Evolutionary conservation across 2,888 invertebrate genomes (phyloP).

Genomic region (Fragum fragum): DNA sequence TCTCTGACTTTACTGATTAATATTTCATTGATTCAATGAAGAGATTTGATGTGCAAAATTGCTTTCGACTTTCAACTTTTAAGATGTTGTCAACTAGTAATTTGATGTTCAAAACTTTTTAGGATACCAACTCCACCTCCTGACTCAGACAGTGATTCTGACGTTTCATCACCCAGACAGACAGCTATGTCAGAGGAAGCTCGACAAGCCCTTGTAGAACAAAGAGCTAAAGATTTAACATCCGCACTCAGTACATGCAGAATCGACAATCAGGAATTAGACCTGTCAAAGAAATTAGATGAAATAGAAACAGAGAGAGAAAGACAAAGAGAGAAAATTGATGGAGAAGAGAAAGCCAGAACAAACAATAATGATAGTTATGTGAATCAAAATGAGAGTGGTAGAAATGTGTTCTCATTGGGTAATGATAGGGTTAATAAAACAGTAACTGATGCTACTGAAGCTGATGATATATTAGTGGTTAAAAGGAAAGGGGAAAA

Average conservation of each 20-base stretch:
- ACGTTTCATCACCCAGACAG: conserved; percentile 33
- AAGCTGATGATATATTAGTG: conserved; percentile 31
- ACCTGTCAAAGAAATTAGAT: conserved; percentile 45
- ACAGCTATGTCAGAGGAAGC: conserved; percentile 49
- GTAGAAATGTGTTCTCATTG: conserved; percentile 32
- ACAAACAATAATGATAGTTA: conserved; percentile 53
- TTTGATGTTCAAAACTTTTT: too few species aligned
- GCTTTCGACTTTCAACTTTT: too few species aligned
- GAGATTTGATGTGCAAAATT: too few species aligned
- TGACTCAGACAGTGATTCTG: conserved; percentile 35
- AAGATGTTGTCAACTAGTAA: too few species aligned
- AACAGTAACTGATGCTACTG: background rate
- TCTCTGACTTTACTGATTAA: too few species aligned
- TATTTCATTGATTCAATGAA: too few species aligned
- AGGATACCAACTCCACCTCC: conserved; percentile 40
- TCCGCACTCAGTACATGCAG: conserved; percentile 53
- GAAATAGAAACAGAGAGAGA: conserved; percentile 50
- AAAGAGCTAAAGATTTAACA: conserved; percentile 51
- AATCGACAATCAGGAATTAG: conserved; percentile 43
- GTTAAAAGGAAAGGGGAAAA: conserved; percentile 43
- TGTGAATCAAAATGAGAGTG: conserved; percentile 47
- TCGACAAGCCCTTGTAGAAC: conserved; percentile 45
- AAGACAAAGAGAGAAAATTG: conserved; percentile 41
- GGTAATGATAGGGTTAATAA: background rate
- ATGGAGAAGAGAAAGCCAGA: conserved; percentile 33